Conservation (phyloP, 37 sponge, comb jelly and placozoan genomes). For the Bolinopsis microptera region DNA sequence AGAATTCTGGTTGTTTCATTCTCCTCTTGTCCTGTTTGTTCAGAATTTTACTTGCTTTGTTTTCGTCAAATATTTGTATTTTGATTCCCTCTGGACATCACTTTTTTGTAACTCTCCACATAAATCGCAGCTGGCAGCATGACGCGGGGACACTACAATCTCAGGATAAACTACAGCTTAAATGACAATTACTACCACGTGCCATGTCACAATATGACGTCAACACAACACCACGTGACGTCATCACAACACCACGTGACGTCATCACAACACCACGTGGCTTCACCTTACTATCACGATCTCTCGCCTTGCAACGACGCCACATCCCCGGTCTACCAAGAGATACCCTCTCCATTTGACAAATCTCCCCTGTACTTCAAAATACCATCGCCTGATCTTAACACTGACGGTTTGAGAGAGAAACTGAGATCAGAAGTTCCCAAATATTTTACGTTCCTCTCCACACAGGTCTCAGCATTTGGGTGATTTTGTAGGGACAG, state of each 20-base stretch:
- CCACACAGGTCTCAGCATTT: background rate
- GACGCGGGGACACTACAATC: background rate
- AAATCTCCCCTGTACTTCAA: background rate
- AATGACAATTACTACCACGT: background rate
- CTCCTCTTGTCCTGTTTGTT: background rate
- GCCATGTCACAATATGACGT: background rate
- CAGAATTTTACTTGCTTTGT: background rate
- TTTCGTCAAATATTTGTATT: background rate
- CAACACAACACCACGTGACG: background rate
- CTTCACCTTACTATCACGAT: background rate
- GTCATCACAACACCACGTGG: background rate
- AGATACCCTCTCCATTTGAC: slow-evolving; percentile 19
- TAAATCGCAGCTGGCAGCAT: no score
- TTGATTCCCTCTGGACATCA: no score
- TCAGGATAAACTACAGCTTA: background rate
- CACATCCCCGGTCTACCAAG: background rate
- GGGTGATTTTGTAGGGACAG: background rate
- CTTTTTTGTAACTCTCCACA: no score
- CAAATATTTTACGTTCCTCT: slow-evolving; percentile 13
- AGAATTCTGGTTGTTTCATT: background rate
- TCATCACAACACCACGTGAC: background rate
- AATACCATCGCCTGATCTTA: background rate
- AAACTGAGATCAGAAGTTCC: background rate
- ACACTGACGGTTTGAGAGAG: background rate
- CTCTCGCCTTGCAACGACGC: background rate